Evolutionary conservation across 2,113 vertebrate species (phyloP), one percentile per base, ranked within the genome.

Genomic region (Notothenia rossii): DNA sequence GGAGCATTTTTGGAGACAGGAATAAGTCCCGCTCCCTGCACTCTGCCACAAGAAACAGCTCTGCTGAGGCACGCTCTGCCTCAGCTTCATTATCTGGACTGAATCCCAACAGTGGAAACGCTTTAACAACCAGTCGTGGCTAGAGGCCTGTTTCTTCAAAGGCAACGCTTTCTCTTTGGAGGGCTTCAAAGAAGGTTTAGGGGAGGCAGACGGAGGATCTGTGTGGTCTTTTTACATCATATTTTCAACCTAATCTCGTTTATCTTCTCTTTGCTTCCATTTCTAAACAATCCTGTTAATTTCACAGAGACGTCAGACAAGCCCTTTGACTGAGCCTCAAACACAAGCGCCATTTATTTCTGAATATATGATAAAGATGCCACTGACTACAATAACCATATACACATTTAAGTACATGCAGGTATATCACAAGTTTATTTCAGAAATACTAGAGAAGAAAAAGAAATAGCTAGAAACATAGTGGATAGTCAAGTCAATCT

Each of bases 21-120:
- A 93, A 92, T 86, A 90, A 88, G 72, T 74, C 83, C 66, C 65
- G 74, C 84, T 83, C 74, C 87, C 85, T 81, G 78, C 53, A 85
- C 67, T 59, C 55, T 72, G 51, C 63, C 62, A 72, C 54, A 88
- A 86, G 79, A 83, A 86, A 65, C 18, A 67, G 54, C 65, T 56
- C 59, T 84, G 75, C 71, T 11, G 45, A 84, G 59, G 77, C 82
- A 83, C 45, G 45, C 79, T 90, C 76, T 58, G 61, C 71, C 83
- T 85, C 69, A 25, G 78, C 68, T 84, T 86, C 81, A 72, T 77
- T 82, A 82, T 82, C 74, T 85, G 71, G 74, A 71, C 59, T 60
- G 20, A 80, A 70, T 86, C 87, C 83, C 72, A 85, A 87, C 89
- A 87, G 84, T 87, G 69, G 86, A 88, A 83, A 91, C 58, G 49